Conservation (phyloP, 2,113 vertebrate genomes). For the Takifugu flavidus region DNA sequence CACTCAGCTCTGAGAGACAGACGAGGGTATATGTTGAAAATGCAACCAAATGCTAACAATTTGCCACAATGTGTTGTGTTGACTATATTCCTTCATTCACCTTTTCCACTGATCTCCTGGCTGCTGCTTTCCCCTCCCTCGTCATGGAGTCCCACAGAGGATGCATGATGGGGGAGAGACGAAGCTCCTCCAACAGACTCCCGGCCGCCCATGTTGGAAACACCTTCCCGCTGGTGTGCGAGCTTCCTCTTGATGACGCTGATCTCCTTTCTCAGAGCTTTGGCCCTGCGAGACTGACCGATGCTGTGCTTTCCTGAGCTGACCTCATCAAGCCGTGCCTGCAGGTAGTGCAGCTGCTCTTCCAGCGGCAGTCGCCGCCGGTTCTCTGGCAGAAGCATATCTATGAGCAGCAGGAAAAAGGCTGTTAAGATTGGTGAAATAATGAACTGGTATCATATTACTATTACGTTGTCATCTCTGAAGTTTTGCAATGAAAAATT, state of each 20-base stretch:
- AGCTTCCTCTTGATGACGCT: constrained; percentile 91
- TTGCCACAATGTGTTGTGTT: not conserved
- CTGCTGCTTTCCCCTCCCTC: constrained; percentile 98
- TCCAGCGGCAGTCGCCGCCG: constrained; percentile 87
- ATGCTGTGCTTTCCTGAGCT: constrained; percentile 90
- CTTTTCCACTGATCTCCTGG: constrained; percentile 87
- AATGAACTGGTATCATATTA: not conserved
- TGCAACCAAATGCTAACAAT: too few relatives aligned
- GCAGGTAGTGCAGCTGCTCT: constrained; percentile 90
- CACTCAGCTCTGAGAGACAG: constrained; percentile 78
- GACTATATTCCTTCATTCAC: constrained; percentile 35
- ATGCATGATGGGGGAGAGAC: constrained; percentile 68
- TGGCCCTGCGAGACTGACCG: constrained; percentile 88
- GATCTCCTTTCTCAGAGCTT: constrained; percentile 96
- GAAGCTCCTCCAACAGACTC: constrained; percentile 60
- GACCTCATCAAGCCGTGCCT: constrained; percentile 85
- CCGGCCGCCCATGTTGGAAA: constrained; percentile 73
- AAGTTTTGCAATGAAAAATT: too few relatives aligned
- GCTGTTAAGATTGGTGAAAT: not conserved
- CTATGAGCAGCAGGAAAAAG: constrained; percentile 49
- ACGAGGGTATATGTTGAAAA: not conserved
- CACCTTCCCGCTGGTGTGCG: constrained; percentile 85
- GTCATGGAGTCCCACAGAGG: constrained; percentile 80
- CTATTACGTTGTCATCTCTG: too few relatives aligned
- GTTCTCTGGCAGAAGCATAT: constrained; percentile 85